Evolutionary conservation across 2,797 vertebrate genomes (phyloP).

Genomic region (Myotis findleyi): DNA sequence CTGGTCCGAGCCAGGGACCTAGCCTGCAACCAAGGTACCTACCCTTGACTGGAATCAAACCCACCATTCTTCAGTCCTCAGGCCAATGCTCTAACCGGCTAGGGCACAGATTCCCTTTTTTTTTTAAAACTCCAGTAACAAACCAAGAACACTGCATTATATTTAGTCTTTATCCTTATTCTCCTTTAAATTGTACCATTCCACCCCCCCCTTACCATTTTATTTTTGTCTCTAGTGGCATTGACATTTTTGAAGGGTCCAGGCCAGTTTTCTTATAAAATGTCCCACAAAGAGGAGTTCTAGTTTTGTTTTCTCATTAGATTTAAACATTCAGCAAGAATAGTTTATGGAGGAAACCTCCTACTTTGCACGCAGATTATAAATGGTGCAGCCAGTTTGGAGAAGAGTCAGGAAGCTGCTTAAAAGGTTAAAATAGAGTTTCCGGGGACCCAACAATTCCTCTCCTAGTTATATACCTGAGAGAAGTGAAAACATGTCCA

Average conservation of each 20-base stretch:
- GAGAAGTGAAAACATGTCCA: neutral
- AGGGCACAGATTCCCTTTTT: too few relatives aligned
- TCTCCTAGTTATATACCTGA: neutral
- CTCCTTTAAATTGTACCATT: neutral
- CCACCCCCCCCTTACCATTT: neutral
- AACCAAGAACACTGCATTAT: neutral
- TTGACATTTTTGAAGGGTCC: neutral
- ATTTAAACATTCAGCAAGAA: neutral
- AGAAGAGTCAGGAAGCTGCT: neutral
- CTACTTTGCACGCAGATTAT: neutral
- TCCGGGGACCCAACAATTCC: neutral
- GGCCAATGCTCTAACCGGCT: too few relatives aligned
- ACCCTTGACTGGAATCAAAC: too few relatives aligned
- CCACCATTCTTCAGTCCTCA: too few relatives aligned
- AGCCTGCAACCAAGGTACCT: too few relatives aligned
- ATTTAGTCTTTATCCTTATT: neutral
- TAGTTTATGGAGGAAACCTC: neutral
- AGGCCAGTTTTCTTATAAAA: neutral
- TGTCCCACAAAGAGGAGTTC: neutral
- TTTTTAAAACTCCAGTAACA: neutral
- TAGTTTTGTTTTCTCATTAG: neutral
- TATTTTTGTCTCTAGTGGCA: neutral
- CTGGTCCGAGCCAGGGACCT: too few relatives aligned
- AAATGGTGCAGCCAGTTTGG: neutral
- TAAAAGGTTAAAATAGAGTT: neutral